phyloP scores from a whole-genome alignment of 2,888 invertebrate species.

The Torymus texanus region DNA sequence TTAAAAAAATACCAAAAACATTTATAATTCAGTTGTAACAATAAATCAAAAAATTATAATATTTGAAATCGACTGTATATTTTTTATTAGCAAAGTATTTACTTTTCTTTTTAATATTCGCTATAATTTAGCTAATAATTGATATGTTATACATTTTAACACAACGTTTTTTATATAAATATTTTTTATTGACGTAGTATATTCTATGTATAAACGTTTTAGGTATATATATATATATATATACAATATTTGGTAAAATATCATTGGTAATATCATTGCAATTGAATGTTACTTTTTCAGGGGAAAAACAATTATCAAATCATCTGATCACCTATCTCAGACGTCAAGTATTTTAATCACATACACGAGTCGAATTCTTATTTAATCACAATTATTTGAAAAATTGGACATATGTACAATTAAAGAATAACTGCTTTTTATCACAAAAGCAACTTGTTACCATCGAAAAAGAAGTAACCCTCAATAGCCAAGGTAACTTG shows the following conservation, averaged over 20 bases:
- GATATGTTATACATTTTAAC: slow-evolving; percentile 43
- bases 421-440: slow-evolving; percentile 30
- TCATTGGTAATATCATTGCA: slow-evolving; percentile 63
- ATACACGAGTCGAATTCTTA: neutral
- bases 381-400: slow-evolving; percentile 15
- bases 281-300: slow-evolving; percentile 48
- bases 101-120: slow-evolving; percentile 32
- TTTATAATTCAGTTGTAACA: slow-evolving; percentile 18
- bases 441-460: slow-evolving; percentile 42
- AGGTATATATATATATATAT: slow-evolving; percentile 68
- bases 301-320: slow-evolving; percentile 55
- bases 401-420: slow-evolving; percentile 41
- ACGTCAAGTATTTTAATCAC: slow-evolving; percentile 52
- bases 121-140: slow-evolving; percentile 1
- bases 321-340: slow-evolving; percentile 33
- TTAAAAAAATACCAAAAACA: slow-evolving; percentile 38
- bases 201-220: slow-evolving; percentile 63
- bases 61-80: slow-evolving; percentile 12
- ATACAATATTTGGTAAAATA: slow-evolving; percentile 68
- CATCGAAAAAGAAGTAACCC: slow-evolving; percentile 33
- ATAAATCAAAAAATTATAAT: slow-evolving; percentile 14
- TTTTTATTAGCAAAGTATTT: slow-evolving; percentile 8
- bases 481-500: slow-evolving; percentile 22
- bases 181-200: slow-evolving; percentile 63
- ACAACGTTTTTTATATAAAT: slow-evolving; percentile 63